Evolutionary conservation across 2,888 invertebrate genomes (phyloP).

Genomic region (Drosophila melanocephala): DNA sequence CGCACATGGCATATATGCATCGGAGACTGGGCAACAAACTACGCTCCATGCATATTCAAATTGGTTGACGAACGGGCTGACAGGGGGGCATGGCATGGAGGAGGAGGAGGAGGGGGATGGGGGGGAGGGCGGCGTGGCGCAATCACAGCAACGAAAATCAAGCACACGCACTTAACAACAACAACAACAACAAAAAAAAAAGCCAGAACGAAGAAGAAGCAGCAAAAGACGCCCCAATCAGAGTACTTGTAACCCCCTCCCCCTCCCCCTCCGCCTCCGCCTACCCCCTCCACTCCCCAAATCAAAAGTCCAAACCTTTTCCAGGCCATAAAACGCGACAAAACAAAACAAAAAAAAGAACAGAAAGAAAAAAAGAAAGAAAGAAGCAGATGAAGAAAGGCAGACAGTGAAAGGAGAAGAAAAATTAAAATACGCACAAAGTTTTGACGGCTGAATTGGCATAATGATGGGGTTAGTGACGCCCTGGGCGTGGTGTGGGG

Average conservation of each 20-base stretch:
- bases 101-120: background rate
- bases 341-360: conserved; percentile 25
- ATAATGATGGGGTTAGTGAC: conserved; percentile 81
- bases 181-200: background rate
- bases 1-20: conserved; percentile 65
- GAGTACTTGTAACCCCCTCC: conserved; percentile 31
- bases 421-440: conserved; percentile 78
- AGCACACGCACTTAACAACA: conserved; percentile 71
- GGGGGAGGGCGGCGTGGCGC: conserved; percentile 4
- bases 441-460: conserved; percentile 80
- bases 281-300: background rate
- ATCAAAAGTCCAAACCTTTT: conserved; percentile 36
- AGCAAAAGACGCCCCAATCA: conserved; percentile 42
- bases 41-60: conserved; percentile 74
- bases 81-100: background rate
- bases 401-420: conserved; percentile 52
- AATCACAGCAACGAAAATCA: conserved; percentile 75
- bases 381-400: conserved; percentile 30
- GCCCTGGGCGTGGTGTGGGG: conserved; percentile 12
- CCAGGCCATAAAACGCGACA: conserved; percentile 73
- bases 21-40: conserved; percentile 38
- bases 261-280: background rate
- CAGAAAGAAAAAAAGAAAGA: background rate
- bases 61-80: conserved; percentile 11
- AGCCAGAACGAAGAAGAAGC: conserved; percentile 7